Base-by-base conservation (phyloP, 2,113 vertebrate species). In the Corythaixoides concolor region DNA sequence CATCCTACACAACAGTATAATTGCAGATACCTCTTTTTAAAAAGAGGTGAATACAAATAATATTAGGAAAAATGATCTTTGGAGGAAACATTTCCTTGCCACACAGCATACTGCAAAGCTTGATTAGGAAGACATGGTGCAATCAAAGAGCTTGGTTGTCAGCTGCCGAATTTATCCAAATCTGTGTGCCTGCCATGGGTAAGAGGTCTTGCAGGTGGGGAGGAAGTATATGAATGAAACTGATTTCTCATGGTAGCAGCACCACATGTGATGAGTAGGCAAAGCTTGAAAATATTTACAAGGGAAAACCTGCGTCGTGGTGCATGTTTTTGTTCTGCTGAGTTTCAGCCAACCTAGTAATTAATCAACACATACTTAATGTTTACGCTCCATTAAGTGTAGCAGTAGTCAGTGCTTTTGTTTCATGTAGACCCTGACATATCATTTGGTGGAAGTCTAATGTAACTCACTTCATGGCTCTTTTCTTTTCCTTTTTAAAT, bases 401-500 rank as follows among this genome's bases (percentile, higher is more conserved):
- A 95, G 88, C 85, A 56, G 70, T 91, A 94, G 78, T 97, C 97
- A 85, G 84, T 93, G 75, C 89, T 98, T 94, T 96, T 98, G 95
- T 98, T 97, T 97, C 74, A 35, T 95, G 93, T 87, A 96, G 87
- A 97, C 72, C 67, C 76, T 95, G 96, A 97, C 86, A 79, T 93
- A 96, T 93, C 87, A 93, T 96, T 98, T 90, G 89, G 84, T 96
- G 91, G 94, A 97, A 97, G 92, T 90, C 80, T 97, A 97, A 97
- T 96, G 95, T 97, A 97, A 85, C 93, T 96, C 91, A 90, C 94
- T 97, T 95, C 94, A 93, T 97, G 96, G 97, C 86, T 97, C 90
- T 98, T 97, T 98, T 97, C 70, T 95, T 97, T 97, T 96, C 77
- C 87, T 98, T 97, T 97, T 95, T 73, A 97, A 98, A 93, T 96